Evolutionary conservation across 2,113 vertebrate genomes (phyloP).

Genomic region (Shinisaurus crocodilurus): DNA sequence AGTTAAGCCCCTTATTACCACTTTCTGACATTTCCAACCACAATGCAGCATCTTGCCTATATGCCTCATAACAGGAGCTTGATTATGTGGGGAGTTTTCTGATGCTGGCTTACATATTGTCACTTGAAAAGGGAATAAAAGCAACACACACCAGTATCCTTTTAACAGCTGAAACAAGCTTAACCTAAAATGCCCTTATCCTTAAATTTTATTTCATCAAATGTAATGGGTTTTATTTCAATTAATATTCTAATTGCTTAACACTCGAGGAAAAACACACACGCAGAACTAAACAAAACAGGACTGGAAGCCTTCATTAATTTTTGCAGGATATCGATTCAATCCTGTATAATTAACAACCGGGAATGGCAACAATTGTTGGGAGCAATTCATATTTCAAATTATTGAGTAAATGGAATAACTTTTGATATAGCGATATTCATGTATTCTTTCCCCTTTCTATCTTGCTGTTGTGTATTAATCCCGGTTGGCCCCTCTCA

Average conservation of each 20-base stretch:
- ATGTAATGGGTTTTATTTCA: conserved; percentile 50
- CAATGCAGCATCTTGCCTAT: neutral
- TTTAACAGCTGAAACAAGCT: conserved; percentile 28
- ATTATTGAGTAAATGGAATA: neutral
- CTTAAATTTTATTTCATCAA: conserved; percentile 43
- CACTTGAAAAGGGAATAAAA: conserved; percentile 20
- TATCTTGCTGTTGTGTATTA: neutral
- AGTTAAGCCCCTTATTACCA: conserved; percentile 54
- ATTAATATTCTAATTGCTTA: conserved; percentile 32
- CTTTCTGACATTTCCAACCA: conserved; percentile 46
- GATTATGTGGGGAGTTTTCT: conserved; percentile 27
- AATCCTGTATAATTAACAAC: conserved; percentile 16
- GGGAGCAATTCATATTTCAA: neutral
- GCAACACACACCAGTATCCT: neutral
- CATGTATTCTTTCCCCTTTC: neutral
- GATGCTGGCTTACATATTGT: conserved; percentile 14
- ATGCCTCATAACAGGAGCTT: conserved; percentile 32
- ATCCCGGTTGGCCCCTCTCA: neutral
- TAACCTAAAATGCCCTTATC: conserved; percentile 16
- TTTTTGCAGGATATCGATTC: neutral
- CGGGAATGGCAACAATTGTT: neutral
- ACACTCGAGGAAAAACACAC: neutral
- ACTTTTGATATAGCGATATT: neutral
- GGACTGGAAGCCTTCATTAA: neutral
- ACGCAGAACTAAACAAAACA: neutral